Conservation (phyloP, 2,113 vertebrate species). For the Serinus canaria region DNA sequence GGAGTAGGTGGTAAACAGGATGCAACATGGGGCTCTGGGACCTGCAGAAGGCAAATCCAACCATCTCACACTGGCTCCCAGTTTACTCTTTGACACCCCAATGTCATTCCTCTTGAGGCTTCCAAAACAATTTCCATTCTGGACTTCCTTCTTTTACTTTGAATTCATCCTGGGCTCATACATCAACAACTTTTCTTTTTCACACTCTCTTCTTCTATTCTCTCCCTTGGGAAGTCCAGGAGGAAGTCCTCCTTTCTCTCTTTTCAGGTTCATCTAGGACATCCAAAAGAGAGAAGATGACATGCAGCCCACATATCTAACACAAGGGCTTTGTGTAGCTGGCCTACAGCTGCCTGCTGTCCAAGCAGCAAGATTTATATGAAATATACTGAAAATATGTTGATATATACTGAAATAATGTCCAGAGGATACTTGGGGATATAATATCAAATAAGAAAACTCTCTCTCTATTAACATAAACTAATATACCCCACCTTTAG, state of each 20-base stretch:
- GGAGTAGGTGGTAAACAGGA: accelerated
- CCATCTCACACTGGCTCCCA: accelerated
- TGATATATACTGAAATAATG: background rate
- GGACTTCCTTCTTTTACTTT: background rate
- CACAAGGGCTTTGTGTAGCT: background rate
- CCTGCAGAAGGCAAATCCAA: background rate
- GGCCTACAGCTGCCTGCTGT: accelerated
- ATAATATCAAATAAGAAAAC: background rate
- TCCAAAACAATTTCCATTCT: background rate
- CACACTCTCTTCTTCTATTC: background rate
- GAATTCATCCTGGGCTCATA: background rate
- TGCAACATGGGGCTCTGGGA: accelerated
- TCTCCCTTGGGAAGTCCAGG: background rate
- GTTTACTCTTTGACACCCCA: background rate
- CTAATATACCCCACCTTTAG: slow-evolving; percentile 4
- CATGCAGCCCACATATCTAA: background rate
- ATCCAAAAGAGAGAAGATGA: background rate
- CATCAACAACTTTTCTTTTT: background rate
- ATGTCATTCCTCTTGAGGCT: background rate
- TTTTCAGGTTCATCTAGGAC: background rate
- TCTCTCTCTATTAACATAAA: slow-evolving; percentile 4
- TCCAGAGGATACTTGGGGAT: background rate
- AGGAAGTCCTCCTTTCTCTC: background rate
- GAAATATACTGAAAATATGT: background rate
- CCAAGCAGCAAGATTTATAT: background rate